Conservation (phyloP, 2,113 vertebrate species). For the Epinephelus lanceolatus region DNA sequence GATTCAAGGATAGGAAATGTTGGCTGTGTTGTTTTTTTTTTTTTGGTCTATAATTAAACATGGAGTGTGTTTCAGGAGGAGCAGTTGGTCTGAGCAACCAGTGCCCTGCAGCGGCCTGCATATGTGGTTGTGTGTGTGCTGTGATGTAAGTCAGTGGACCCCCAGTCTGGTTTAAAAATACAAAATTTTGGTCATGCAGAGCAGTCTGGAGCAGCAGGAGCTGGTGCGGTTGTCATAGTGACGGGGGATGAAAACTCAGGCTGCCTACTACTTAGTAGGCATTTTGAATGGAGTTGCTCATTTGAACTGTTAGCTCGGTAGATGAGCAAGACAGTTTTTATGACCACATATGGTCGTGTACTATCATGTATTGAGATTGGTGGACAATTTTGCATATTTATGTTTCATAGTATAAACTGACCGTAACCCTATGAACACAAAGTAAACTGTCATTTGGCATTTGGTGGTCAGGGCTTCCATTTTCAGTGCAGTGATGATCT, state of each 20-base stretch:
- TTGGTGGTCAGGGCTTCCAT: not conserved
- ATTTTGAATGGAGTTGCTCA: constrained; percentile 32
- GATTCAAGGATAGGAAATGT: constrained; percentile 40
- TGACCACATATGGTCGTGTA: not conserved
- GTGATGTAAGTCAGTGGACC: constrained; percentile 18
- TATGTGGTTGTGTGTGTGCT: constrained; percentile 30
- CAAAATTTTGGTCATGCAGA: constrained; percentile 33
- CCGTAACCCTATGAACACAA: not conserved
- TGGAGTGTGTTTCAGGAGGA: constrained; percentile 37
- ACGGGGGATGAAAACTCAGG: constrained; percentile 46
- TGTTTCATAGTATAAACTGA: not conserved
- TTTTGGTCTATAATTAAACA: constrained; percentile 55
- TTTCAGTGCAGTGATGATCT: not conserved
- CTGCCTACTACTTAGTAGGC: constrained; percentile 27
- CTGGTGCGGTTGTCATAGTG: constrained; percentile 68
- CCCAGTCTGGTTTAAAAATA: constrained; percentile 52
- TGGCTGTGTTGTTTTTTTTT: constrained; percentile 14
- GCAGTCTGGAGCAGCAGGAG: constrained; percentile 35
- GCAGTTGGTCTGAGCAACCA: constrained; percentile 32
- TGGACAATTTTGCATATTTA: not conserved
- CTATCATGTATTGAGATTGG: not conserved
- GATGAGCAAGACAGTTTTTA: not conserved
- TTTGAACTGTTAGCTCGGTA: not conserved
- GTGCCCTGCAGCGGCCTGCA: constrained; percentile 39
- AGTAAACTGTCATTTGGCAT: not conserved